Base-by-base conservation (phyloP, 2,888 invertebrate species). In the Ecliptopera silaceata region DNA sequence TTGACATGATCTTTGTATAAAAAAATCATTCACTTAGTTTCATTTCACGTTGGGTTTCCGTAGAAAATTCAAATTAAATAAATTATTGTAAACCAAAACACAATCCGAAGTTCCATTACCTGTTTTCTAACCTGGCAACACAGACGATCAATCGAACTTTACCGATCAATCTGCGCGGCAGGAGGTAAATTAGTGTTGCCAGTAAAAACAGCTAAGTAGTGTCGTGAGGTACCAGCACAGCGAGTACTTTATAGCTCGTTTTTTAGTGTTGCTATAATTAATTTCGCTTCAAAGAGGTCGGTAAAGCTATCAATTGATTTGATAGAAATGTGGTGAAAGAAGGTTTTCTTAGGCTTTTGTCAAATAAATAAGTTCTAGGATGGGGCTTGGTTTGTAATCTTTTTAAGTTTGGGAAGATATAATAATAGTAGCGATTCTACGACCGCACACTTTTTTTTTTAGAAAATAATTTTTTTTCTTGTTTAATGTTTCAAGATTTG, bases 161-260 rank as follows among this genome's bases (percentile, higher is more conserved):
- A 63, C 64, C 61, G 64, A 69, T 72, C 70, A 69, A 72, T 71
- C 72, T 63, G 46, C 71, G 48, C 79, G 42, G 59, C 72, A 57
- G 74, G 75, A 57, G 73, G 75, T 75, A 72, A 75, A 77, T 76
- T 73, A 72, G 70, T 70, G 71, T 71, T 65, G 71, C 71, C 72
- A 66, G 71, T 66, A 77, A 74, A 78, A 76, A 78, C 61, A 50
- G 44, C 31, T 58, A 54, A 61, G 45, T 58, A 50, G 50, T 59
- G 61, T 60, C 61, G 59, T 61, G 57, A 60, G 56, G 54, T 56
- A 55, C 54, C 22, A n/a, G 59, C 49, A 41, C 38, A 36, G 59
- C 18, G 54, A 51, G 52, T 38, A 50, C 36, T 45, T 62, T 50
- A 56, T 44, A 38, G 48, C 59, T 51, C 15, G 36, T 50, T 46